Base-by-base conservation (phyloP, 2,888 invertebrate genomes). In the Aleiodes leptofemur region DNA sequence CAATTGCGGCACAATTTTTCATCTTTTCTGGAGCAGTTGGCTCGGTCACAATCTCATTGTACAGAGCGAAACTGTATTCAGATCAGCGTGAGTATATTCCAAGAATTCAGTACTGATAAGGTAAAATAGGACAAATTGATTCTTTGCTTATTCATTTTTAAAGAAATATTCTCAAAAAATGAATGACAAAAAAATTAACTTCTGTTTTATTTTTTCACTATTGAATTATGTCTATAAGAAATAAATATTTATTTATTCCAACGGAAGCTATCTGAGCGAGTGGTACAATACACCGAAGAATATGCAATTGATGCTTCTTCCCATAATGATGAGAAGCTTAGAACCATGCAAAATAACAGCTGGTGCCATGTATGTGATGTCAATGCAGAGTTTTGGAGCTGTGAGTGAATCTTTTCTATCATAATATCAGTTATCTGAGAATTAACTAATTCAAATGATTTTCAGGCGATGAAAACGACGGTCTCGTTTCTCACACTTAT, bases 401-500 rank as follows among this genome's bases (percentile, higher is more conserved):
- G 78, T 80, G 57, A 68, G 59, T 59, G 11, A 9, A 29, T 69
- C 53, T 23, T 31, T 1, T 11, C 23, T 6, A 53, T 57, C 31
- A 9, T 7, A 23, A 29, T 9, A 48, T 16, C 68, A 4, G 73
- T 48, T 59, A 9, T 31, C 34, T 34, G 23, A 11, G 7, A 59
- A 14, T 13, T 29, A 23, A 3, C 13, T 38, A 6, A 34, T n/a
- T 5, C 3, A 3, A n/a, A 13, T 29, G 2, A 31, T n/a, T 70
- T 57, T 48, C 6, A 51, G 57, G 50, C 31, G 3, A 14, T 81
- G 1, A 77, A 73, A 69, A 79, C 70, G 31, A 72, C 79, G 1
- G 71, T 81, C 70, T 80, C 81, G 8, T 81, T 76, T 69, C 80
- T 81, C n/a, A 81, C 79, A 16, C 77, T 81, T 43, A 66, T 81